Base-by-base conservation (phyloP, 2,113 vertebrate species). In the Tragelaphus imberbis region DNA sequence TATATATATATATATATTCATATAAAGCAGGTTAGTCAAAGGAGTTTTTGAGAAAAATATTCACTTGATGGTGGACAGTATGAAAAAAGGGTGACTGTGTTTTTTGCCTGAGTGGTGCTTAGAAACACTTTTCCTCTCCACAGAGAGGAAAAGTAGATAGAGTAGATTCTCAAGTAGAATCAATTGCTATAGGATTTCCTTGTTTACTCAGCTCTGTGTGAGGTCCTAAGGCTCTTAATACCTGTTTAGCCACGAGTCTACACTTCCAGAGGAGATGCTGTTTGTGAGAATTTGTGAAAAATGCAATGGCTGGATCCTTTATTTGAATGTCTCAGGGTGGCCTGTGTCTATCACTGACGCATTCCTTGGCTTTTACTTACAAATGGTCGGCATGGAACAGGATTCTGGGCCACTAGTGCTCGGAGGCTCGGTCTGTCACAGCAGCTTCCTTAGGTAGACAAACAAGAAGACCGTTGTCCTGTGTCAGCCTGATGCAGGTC, bases 341-440 rank as follows among this genome's bases (percentile, higher is more conserved):
- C 14, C 63, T 88, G 23, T 36, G 8, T 27, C 63, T 6, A 4
- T 36, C 33, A 71, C 12, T 40, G 23, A 75, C 0, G 0, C 36
- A 5, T 9, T 56, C 51, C 51, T 44, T 68, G 5, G 15, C 15
- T 55, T 12, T 28, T 36, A 68, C 33, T 27, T 33, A 8, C 40
- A 28, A 21, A 44, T 5, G 51, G 7, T 15, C n/a, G 1, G 1
- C 14, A 0, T 6, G 27, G 36, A 77, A 15, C 13, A 58, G 12
- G 16, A 28, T 14, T 19, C 68, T 14, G 11, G 19, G 30, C 44
- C 19, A 25, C 17, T 33, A 15, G 13, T n/a, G 40, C 28, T n/a
- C 7, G 0, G 68, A 25, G 21, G 23, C 0, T 0, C 49, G 7
- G 49, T 44, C 36, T 44, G 17, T 6, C 7, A 14, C 55, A 1